Evolutionary conservation across 2,797 vertebrate species (phyloP).

Genomic region (Ctenochaetus hawaiiensis): DNA sequence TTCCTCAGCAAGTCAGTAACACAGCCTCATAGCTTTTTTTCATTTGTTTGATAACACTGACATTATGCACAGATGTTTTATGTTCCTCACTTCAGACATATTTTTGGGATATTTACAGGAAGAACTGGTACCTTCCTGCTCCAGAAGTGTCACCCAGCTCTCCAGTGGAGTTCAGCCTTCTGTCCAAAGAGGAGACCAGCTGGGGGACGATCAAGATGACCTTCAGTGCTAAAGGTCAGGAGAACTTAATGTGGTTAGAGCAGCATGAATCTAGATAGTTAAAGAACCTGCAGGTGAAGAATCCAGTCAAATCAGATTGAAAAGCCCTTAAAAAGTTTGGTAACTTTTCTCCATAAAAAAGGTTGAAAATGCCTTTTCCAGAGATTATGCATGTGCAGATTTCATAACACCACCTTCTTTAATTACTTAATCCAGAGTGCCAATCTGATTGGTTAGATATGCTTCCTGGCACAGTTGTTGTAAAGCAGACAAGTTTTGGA

Average conservation of each 20-base stretch:
- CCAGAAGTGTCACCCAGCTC: slow-evolving; percentile 87
- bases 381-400: no score
- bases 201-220: slow-evolving; percentile 89
- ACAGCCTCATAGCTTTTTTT: not conserved
- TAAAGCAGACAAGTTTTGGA: no score
- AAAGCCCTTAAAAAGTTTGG: no score
- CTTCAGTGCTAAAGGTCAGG: slow-evolving; percentile 91
- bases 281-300: no score
- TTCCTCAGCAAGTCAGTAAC: slow-evolving; percentile 91
- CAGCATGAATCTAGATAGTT: not conserved
- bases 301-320: no score
- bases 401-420: no score
- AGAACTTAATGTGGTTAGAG: not conserved
- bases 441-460: no score
- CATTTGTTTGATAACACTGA: not conserved
- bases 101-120: slow-evolving; percentile 81
- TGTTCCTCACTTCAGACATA: not conserved
- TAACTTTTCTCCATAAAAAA: no score
- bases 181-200: slow-evolving; percentile 88
- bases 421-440: no score
- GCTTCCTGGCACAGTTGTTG: no score
- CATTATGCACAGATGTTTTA: no score
- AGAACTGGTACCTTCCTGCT: slow-evolving; percentile 97
- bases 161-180: slow-evolving; percentile 89
- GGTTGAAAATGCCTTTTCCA: no score